A percentile compares a stretch with the other conserved stretches of the same genome.
These are phyloP conservation scores for Callocephalon fimbriatum DNA, from an alignment of 2,113 vertebrate genomes.

Conservation along the genomic window DNA sequence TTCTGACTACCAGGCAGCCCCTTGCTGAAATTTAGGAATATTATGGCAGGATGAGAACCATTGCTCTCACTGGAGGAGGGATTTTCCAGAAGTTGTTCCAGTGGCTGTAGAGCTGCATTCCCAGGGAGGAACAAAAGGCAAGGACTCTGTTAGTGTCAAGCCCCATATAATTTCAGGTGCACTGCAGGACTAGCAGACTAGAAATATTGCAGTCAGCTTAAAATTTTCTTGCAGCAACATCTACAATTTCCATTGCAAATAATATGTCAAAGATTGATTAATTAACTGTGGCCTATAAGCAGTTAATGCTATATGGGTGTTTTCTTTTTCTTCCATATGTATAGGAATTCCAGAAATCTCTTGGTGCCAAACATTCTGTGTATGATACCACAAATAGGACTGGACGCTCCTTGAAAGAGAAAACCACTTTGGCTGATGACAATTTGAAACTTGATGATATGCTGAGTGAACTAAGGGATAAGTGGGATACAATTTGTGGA, in stretches of 20 bases:
- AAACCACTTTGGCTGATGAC: slow-evolving; percentile 91
- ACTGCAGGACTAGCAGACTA: not conserved
- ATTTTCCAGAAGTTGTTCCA: not conserved
- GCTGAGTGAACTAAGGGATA: slow-evolving; percentile 96
- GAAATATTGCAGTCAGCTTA: not conserved
- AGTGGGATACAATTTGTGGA: slow-evolving; percentile 98
- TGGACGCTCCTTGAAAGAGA: slow-evolving; percentile 94
- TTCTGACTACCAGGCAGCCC: not conserved
- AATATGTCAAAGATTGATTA: not conserved
- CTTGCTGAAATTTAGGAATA: not conserved
- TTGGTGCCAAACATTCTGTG: slow-evolving; percentile 95
- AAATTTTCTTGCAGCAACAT: not conserved
- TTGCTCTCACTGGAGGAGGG: not conserved
- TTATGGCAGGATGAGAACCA: not conserved
- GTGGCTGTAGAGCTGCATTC: not conserved
- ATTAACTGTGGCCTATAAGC: not conserved
- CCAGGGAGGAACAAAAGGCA: not conserved
- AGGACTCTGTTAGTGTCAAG: not conserved
- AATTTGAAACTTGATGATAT: slow-evolving; percentile 94
- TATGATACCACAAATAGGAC: slow-evolving; percentile 94
- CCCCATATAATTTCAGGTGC: not conserved
- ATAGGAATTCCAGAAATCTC: slow-evolving; percentile 95
- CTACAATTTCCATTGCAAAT: not conserved
- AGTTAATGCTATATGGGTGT: not conserved
- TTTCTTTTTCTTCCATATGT: not conserved